Evolutionary conservation across 2,888 invertebrate genomes (phyloP).

Genomic region (Mythimna vitellina): DNA sequence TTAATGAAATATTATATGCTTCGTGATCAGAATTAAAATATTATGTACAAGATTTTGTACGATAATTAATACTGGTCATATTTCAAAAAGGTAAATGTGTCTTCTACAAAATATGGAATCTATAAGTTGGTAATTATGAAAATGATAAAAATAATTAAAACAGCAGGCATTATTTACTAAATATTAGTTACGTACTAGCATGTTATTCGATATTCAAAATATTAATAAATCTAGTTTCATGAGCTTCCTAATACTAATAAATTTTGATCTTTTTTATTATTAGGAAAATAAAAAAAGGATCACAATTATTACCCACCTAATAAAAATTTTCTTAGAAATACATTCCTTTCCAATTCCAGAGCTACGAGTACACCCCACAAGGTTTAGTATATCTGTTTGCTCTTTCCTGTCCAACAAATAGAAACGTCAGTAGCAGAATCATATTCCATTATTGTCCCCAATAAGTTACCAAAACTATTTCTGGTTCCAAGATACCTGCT

Average conservation of each 20-base stretch:
- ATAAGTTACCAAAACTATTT: conserved; percentile 84
- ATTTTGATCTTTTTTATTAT: no score
- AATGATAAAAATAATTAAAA: background rate
- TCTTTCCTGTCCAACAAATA: conserved; percentile 50
- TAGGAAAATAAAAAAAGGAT: background rate
- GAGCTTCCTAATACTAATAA: background rate
- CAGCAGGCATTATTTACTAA: background rate
- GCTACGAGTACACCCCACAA: background rate
- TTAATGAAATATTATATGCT: conserved; percentile 44
- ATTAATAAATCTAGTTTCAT: background rate
- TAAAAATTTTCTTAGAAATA: conserved; percentile 1
- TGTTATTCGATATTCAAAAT: background rate
- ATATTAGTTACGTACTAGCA: background rate
- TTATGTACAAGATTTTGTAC: conserved; percentile 16
- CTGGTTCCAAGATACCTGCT: conserved; percentile 83
- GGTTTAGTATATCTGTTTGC: conserved; percentile 37
- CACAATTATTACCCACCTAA: background rate
- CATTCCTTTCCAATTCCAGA: conserved; percentile 22
- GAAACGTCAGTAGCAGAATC: conserved; percentile 71
- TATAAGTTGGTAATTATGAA: background rate
- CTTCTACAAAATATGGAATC: background rate
- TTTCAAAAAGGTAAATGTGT: background rate
- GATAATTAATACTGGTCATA: conserved; percentile 15
- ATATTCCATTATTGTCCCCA: conserved; percentile 74
- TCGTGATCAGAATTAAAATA: conserved; percentile 38